These are phyloP conservation scores for Notocelia uddmanniana DNA, from an alignment of 2,888 invertebrate species.

Conservation along the genomic window DNA sequence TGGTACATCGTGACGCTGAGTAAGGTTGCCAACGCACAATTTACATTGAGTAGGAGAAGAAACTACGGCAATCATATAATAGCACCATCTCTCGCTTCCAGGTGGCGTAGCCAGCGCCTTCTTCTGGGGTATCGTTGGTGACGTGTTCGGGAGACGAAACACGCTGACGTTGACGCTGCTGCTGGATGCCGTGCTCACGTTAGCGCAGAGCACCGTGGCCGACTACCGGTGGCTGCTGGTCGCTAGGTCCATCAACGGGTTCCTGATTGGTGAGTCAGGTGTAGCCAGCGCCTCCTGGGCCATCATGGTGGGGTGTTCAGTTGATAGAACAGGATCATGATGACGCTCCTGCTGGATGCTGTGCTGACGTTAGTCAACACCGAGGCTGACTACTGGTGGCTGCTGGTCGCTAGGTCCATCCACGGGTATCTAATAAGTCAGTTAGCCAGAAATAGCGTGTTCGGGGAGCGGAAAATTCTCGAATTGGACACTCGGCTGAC, in stretches of 20 bases:
- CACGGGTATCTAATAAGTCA: too few species aligned
- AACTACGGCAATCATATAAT: too few species aligned
- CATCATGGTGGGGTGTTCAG: conserved; percentile 89
- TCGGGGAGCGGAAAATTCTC: too few species aligned
- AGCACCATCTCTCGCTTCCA: conserved; percentile 53
- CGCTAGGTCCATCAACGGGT: conserved; percentile 88
- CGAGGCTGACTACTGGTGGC: too few species aligned
- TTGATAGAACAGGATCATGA: conserved; percentile 82
- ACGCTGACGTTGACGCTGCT: conserved; percentile 84
- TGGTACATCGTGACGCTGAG: too few species aligned
- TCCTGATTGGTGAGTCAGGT: conserved; percentile 74
- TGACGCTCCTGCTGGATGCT: conserved; percentile 82
- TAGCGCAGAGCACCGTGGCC: conserved; percentile 78
- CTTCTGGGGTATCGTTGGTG: conserved; percentile 91
- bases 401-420: too few species aligned
- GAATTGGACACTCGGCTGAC: conserved; percentile 62
- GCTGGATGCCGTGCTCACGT: conserved; percentile 79
- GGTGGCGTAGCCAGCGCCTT: conserved; percentile 89
- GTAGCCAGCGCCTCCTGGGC: conserved; percentile 87
- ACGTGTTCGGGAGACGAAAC: conserved; percentile 87
- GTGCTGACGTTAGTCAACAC: too few species aligned
- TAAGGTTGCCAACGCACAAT: too few species aligned
- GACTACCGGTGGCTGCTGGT: conserved; percentile 75
- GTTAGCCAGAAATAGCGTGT: too few species aligned
- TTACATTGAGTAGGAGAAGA: too few species aligned